These are phyloP conservation scores for Chloroceryle amazona DNA, from an alignment of 2,797 vertebrate species.

Conservation along the genomic window DNA sequence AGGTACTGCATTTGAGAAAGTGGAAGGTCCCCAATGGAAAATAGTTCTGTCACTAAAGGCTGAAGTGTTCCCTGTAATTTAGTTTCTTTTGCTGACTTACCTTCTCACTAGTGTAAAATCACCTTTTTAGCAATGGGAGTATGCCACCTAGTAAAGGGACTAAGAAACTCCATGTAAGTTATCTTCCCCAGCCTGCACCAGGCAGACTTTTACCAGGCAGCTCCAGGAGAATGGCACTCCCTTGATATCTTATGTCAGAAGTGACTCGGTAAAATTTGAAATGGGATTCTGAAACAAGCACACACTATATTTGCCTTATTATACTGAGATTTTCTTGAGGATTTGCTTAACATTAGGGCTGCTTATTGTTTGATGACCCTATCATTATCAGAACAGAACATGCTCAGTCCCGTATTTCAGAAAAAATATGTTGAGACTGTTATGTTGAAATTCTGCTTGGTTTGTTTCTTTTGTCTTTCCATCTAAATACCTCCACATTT, in stretches of 20 bases:
- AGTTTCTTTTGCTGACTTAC: not conserved
- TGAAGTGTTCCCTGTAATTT: not conserved
- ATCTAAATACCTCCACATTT: rapidly evolving
- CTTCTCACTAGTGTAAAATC: not conserved
- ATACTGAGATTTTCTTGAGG: not conserved
- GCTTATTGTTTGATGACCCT: not conserved
- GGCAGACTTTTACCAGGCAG: not conserved
- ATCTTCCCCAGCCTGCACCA: not conserved
- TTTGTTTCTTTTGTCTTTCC: rapidly evolving
- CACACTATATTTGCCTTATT: not conserved
- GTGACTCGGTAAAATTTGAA: not conserved
- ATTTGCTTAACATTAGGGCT: not conserved
- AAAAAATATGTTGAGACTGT: not conserved
- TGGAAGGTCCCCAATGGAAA: not conserved
- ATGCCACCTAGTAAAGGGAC: not conserved
- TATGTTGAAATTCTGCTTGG: not conserved
- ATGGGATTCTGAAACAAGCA: not conserved
- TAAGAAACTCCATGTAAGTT: not conserved
- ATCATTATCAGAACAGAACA: not conserved
- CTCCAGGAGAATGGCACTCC: not conserved
- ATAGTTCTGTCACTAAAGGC: not conserved
- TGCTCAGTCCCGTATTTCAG: not conserved
- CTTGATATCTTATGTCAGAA: not conserved
- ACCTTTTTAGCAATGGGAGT: not conserved
- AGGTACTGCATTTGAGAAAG: not conserved